phyloP scores from a whole-genome alignment of 2,888 invertebrate genomes.

The Doris montereyensis region DNA sequence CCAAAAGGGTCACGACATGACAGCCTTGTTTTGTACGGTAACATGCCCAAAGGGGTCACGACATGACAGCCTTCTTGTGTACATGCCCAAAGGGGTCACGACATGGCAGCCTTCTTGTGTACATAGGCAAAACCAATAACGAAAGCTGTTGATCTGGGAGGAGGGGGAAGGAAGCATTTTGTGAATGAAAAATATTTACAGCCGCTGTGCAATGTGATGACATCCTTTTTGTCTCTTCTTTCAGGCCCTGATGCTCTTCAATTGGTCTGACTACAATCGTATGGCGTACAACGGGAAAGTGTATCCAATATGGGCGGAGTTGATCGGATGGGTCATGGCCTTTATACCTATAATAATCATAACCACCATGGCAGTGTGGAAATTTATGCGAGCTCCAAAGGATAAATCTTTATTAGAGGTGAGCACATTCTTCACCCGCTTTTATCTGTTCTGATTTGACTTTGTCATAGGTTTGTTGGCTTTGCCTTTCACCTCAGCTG shows the following conservation, averaged over 20 bases:
- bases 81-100: too few species aligned
- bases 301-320: conserved; percentile 87
- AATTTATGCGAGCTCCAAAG: conserved; percentile 58
- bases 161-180: too few species aligned
- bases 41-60: too few species aligned
- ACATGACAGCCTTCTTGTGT: too few species aligned
- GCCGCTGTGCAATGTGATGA: too few species aligned
- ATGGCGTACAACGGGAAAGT: conserved; percentile 80
- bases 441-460: not conserved
- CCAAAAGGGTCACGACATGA: too few species aligned
- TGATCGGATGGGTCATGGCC: conserved; percentile 83
- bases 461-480: not conserved
- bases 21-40: too few species aligned
- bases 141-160: too few species aligned
- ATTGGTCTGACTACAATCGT: conserved; percentile 85
- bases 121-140: too few species aligned
- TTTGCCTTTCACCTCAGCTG: not conserved
- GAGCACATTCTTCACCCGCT: conserved; percentile 33
- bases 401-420: conserved; percentile 67
- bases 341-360: conserved; percentile 81
- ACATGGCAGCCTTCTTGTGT: too few species aligned
- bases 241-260: conserved; percentile 84
- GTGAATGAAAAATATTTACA: too few species aligned
- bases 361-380: conserved; percentile 72
- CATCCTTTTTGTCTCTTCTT: too few species aligned